Percentiles rank a stretch among this genome's conserved stretches.
phyloP scores from a whole-genome alignment of 2,113 vertebrate species.

The Platichthys flesus region DNA sequence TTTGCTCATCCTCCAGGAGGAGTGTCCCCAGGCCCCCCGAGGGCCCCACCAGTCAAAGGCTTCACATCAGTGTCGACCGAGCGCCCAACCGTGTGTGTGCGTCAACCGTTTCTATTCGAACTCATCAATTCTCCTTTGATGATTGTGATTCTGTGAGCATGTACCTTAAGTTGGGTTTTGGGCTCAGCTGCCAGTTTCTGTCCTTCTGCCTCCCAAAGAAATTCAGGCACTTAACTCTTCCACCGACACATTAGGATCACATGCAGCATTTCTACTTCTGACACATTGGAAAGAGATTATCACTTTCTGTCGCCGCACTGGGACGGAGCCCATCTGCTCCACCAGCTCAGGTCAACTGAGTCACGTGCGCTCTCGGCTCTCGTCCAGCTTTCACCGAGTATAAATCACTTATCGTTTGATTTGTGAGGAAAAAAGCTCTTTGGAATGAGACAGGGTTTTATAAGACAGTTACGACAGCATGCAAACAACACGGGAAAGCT shows the following conservation, averaged over 20 bases:
- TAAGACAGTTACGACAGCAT: conserved; percentile 29
- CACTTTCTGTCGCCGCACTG: neutral
- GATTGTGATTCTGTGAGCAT: conserved; percentile 17
- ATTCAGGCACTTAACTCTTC: neutral
- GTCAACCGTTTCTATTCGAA: conserved; percentile 4
- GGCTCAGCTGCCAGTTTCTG: conserved; percentile 31
- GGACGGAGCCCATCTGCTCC: neutral
- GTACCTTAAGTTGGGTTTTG: conserved; percentile 48
- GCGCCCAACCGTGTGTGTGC: neutral
- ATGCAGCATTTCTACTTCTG: conserved; percentile 2
- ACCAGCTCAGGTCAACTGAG: conserved; percentile 30
- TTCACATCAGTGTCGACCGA: neutral
- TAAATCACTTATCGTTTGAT: conserved; percentile 28
- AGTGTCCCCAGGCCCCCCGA: conserved; percentile 33
- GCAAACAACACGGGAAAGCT: conserved; percentile 41
- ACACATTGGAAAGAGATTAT: neutral
- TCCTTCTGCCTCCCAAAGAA: conserved; percentile 11
- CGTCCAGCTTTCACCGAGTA: conserved; percentile 6
- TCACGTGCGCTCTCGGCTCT: neutral
- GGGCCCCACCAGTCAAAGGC: conserved; percentile 5
- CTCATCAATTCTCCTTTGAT: neutral
- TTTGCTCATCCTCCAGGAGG: conserved; percentile 36
- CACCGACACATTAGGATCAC: conserved; percentile 23
- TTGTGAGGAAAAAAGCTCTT: conserved; percentile 14
- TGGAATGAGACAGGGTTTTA: conserved; percentile 36